A percentile compares a stretch with the other conserved stretches of the same genome.
phyloP scores from a whole-genome alignment of 2,113 vertebrate genomes.

The Nestor notabilis region DNA sequence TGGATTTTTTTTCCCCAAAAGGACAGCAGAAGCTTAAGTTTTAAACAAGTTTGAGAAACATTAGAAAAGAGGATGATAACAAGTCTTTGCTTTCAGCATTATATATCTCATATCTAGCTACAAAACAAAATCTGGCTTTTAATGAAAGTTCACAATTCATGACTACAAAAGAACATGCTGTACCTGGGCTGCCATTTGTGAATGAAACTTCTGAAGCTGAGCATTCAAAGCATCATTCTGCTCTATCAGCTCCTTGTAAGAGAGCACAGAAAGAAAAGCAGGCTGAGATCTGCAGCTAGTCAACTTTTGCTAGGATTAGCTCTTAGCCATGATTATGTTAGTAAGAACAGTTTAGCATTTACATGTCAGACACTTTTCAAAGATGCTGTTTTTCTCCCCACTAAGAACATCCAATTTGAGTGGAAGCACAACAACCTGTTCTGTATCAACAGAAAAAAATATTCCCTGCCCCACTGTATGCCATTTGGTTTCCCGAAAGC shows the following conservation, averaged over 20 bases:
- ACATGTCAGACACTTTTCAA: background rate
- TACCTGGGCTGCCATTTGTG: slow-evolving; percentile 92
- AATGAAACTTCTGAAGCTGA: slow-evolving; percentile 90
- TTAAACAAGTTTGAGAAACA: background rate
- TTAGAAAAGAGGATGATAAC: background rate
- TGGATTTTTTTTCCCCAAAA: background rate
- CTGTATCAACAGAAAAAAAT: background rate
- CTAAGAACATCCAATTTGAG: background rate
- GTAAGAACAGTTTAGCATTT: slow-evolving; percentile 26
- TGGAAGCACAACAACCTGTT: background rate
- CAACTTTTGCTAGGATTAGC: background rate
- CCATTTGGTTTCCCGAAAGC: background rate
- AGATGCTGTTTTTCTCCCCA: background rate
- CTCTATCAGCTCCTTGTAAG: slow-evolving; percentile 88
- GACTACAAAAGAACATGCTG: slow-evolving; percentile 36
- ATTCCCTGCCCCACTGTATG: background rate
- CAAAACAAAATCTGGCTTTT: background rate
- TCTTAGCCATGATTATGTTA: slow-evolving; percentile 30
- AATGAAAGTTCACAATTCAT: background rate
- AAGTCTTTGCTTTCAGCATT: background rate
- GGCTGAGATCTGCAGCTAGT: slow-evolving; percentile 26
- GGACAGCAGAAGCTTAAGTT: background rate
- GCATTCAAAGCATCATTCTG: slow-evolving; percentile 90
- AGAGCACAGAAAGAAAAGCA: slow-evolving; percentile 62
- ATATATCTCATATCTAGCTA: background rate